These are phyloP conservation scores for Lichenostomus cassidix DNA, from an alignment of 2,113 vertebrate genomes.

Conservation along the genomic window DNA sequence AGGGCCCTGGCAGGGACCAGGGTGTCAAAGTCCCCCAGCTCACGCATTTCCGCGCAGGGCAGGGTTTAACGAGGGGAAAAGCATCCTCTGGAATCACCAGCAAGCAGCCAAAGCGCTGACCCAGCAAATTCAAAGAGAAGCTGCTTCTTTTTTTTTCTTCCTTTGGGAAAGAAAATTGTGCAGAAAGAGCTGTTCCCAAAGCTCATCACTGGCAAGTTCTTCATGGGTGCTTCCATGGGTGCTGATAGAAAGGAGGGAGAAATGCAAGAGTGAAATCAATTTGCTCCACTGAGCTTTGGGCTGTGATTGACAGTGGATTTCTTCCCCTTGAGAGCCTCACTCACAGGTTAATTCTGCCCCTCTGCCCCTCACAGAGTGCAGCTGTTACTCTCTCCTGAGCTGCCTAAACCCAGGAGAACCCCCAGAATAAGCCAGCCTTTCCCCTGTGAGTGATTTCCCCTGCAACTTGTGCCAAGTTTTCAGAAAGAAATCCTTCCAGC, in stretches of 20 bases:
- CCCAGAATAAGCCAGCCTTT: not conserved
- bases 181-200: not conserved
- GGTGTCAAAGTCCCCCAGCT: conserved; percentile 16
- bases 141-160: not conserved
- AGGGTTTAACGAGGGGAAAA: conserved; percentile 4
- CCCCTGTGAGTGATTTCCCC: not conserved
- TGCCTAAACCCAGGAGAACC: not conserved
- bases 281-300: not conserved
- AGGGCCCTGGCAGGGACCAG: not conserved
- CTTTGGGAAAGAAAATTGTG: not conserved
- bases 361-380: not conserved
- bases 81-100: not conserved
- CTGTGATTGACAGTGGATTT: not conserved
- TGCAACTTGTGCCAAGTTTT: not conserved
- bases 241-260: not conserved
- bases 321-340: not conserved
- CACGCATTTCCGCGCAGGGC: not conserved
- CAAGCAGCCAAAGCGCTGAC: not conserved
- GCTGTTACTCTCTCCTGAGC: not conserved
- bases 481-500: not conserved
- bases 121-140: not conserved
- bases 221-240: not conserved
- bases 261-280: not conserved
- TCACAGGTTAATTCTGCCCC: not conserved
- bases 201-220: not conserved